A percentile compares a stretch with the other conserved stretches of the same genome.
Conservation (phyloP, 2,113 vertebrate species). For the Rhagologus leucostigma region DNA sequence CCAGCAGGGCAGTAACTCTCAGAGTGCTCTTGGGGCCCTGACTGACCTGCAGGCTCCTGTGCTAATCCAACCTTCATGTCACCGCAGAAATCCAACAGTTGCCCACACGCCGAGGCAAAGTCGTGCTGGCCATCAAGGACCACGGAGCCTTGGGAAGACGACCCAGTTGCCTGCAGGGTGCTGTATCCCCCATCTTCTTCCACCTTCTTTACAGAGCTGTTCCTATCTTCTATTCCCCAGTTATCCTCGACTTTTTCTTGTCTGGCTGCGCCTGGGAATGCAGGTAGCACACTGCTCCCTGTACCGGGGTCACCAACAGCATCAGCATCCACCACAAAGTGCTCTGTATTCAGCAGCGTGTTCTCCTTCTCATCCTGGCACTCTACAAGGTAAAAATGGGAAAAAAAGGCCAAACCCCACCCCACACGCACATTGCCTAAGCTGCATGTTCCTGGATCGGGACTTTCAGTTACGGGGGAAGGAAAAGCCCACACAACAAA, state of each 20-base stretch:
- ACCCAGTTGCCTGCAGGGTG: background rate
- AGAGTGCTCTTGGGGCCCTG: background rate
- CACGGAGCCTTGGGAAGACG: fast-evolving
- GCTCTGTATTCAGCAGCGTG: background rate
- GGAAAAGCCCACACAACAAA: background rate
- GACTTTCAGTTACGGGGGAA: background rate
- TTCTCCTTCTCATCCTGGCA: background rate
- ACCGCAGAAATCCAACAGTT: background rate
- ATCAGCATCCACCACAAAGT: background rate
- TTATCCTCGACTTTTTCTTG: background rate
- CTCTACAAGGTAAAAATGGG: background rate
- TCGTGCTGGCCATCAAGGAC: background rate
- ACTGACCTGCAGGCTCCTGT: background rate
- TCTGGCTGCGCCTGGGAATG: background rate
- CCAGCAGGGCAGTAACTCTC: background rate
- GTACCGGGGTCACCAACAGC: background rate
- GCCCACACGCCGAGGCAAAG: background rate
- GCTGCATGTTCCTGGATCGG: background rate
- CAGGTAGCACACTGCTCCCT: background rate
- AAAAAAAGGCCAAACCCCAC: background rate
- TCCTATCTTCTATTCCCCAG: background rate
- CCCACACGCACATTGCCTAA: background rate
- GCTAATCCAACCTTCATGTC: background rate
- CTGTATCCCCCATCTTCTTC: background rate
- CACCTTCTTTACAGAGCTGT: background rate